Percentiles rank a stretch among this genome's conserved stretches.
Conservation (phyloP, 2,113 vertebrate genomes). For the Rana temporaria region DNA sequence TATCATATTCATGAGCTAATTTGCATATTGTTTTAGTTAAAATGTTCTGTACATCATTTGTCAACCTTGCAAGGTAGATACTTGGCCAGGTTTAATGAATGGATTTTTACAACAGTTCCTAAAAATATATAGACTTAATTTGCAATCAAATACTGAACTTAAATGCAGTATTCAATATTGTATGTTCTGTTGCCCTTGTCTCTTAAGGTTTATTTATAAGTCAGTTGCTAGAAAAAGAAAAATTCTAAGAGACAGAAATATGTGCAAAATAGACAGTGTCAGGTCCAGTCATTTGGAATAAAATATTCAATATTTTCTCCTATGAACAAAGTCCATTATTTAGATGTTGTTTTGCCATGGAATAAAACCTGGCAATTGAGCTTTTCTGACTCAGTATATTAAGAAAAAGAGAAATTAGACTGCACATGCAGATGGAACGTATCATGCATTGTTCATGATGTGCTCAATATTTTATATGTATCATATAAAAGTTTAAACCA, state of each 20-base stretch:
- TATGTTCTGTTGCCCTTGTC: background rate
- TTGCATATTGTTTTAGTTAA: conserved; percentile 34
- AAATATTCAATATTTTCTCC: conserved; percentile 26
- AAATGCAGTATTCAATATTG: background rate
- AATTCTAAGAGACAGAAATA: background rate
- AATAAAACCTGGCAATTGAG: conserved; percentile 11
- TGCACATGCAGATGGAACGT: background rate
- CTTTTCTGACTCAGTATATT: conserved; percentile 1
- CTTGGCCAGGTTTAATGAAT: conserved; percentile 25
- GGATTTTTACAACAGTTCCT: conserved; percentile 2
- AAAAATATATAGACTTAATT: conserved; percentile 2
- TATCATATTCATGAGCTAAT: conserved; percentile 44
- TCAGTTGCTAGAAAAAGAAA: background rate
- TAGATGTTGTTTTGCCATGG: conserved; percentile 18
- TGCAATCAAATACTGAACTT: conserved; percentile 11
- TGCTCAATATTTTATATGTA: too few species aligned
- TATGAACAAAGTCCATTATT: conserved; percentile 40
- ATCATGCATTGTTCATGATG: too few species aligned
- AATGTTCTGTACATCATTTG: conserved; percentile 18
- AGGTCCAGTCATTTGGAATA: conserved; percentile 30
- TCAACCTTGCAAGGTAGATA: conserved; percentile 9
- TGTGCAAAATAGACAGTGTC: background rate
- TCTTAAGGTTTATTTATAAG: conserved; percentile 3
- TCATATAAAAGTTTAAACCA: too few species aligned
- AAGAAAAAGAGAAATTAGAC: conserved; percentile 1